Base-by-base conservation (phyloP, 2,113 vertebrate genomes). In the Gadus macrocephalus region DNA sequence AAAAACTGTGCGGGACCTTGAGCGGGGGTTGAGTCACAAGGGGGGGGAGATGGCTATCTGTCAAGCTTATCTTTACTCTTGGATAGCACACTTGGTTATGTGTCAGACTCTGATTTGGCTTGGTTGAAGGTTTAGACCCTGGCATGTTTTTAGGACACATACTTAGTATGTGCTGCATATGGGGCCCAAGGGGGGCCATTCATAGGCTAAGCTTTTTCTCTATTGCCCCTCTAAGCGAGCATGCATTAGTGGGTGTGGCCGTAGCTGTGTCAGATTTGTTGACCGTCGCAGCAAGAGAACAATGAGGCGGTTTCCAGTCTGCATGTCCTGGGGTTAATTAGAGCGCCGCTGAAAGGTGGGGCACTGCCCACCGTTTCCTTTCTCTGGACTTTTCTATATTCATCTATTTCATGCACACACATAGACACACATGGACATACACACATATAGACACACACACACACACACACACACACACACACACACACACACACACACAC, bases 241-340 rank as follows among this genome's bases (percentile, higher is more conserved):
- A 60, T 19, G 61, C 6, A 15, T 79, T 65, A 67, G 31, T 67
- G 64, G 77, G 67, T 80, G 59, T 63, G 31, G 16, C 28, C 42
- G 35, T 69, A 61, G 59, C 25, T 64, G 27, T 31, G 27, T 14
- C 71, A 35, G 42, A 77, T 78, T 76, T 86, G 84, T 82, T 77
- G 79, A 83, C 70, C 55, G 38, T 27, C 60, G 70, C 68, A 76
- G 82, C 82, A 11, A 12, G 22, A 68, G 72, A 83, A 90, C 87
- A 91, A 91, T 90, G 76, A 82, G 70, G 68, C 70, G 55, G 80
- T 87, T 91, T 89, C 86, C 85, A 87, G 82, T 28, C 76, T 86
- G 84, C 62, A 79, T 75, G 87, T 89, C 79, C 75, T 58, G 66
- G 83, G 86, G 68, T 86, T 92, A 89, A 90, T 92, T 91, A 92